Evolutionary conservation across 1,140 invertebrate genomes (phyloP).

Genomic region (Cydia strobilella): DNA sequence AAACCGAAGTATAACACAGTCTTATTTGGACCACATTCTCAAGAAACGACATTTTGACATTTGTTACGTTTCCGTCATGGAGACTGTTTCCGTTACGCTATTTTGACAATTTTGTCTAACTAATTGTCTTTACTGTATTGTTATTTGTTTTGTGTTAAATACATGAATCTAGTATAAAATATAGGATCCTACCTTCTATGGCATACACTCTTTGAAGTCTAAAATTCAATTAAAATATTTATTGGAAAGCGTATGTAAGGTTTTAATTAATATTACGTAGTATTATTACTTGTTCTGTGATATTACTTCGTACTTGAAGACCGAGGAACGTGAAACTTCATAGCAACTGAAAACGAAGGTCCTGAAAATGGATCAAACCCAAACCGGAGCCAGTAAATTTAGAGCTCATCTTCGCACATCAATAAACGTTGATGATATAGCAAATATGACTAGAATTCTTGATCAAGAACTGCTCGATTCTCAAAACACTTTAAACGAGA

Average conservation of each 20-base stretch:
- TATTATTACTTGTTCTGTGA: too few species aligned
- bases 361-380: slow-evolving; percentile 11
- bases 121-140: neutral
- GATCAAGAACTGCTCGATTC: slow-evolving; percentile 65
- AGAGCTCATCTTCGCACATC: slow-evolving; percentile 10
- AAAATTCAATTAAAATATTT: too few species aligned
- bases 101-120: neutral
- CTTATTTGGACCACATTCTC: neutral
- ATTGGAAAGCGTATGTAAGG: too few species aligned
- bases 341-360: neutral
- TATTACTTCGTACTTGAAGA: neutral
- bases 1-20: neutral
- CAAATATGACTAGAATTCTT: slow-evolving; percentile 63
- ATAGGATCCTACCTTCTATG: too few species aligned
- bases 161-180: too few species aligned
- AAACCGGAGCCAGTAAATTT: slow-evolving; percentile 3
- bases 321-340: neutral
- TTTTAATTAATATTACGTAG: neutral
- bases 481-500: slow-evolving; percentile 61
- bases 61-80: neutral
- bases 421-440: slow-evolving; percentile 57
- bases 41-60: neutral
- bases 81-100: too few species aligned
- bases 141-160: neutral
- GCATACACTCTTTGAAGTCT: too few species aligned